Base-by-base conservation (phyloP, 2,113 vertebrate genomes). In the Speoplatyrhinus poulsoni region DNA sequence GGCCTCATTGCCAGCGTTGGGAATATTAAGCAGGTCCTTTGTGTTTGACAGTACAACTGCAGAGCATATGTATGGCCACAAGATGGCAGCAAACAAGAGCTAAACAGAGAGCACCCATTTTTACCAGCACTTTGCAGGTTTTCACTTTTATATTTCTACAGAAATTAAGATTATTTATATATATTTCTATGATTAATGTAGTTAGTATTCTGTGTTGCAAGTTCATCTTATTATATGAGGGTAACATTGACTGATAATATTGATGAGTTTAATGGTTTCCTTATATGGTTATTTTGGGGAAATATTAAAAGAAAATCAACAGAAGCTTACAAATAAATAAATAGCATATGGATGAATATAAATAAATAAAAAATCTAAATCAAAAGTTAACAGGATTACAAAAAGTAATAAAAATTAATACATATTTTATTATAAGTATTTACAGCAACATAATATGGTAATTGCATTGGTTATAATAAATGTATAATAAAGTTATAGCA, bases 51-150 rank as follows among this genome's bases (percentile, higher is more conserved):
- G 71, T 70, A 72, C 65, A 33, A 87, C 70, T 16, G 87, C 52
- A n/a, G 87, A 62, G 10, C 72, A 84, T 4, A 63, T 82, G 62
- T 81, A 83, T 26, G 87, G 90, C 94, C 95, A 95, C 84, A 93
- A 87, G 77, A 93, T 47, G 77, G 87, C 88, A 13, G 87, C 87
- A 70, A 95, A 88, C 66, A 92, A 85, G 77, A 95, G 50, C 9
- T 83, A 87, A 76, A 68, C 1, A 32, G 59, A 79, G 58, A 87
- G 85, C 72, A 66, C 60, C 56, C 96, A 96, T 95, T 67, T 46
- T 67, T 50, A 52, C 7, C 57, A 68, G 16, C 1, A 46, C 32
- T 41, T 59, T 15, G 52, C 32, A 65, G 16, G 6, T 19, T 62
- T 67, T 26, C 26, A 26, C 26, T 26, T 26, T 26, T 26, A 26